phyloP scores from a whole-genome alignment of 2,888 invertebrate genomes.

The Xanthia icteritia region DNA sequence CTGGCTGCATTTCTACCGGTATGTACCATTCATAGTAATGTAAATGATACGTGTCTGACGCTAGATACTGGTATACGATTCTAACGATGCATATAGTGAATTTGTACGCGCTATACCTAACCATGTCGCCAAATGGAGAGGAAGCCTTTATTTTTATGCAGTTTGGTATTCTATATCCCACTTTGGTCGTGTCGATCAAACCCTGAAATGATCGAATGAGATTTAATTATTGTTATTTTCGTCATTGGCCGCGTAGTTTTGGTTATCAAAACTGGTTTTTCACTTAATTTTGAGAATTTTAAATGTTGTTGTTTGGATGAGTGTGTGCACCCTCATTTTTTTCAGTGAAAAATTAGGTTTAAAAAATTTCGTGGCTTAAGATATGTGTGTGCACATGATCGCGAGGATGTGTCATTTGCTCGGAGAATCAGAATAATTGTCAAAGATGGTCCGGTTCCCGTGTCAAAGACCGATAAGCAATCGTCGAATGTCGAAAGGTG shows the following conservation, averaged over 20 bases:
- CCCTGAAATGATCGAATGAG: slow-evolving; percentile 15
- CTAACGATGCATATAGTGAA: slow-evolving; percentile 4
- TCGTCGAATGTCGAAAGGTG: no score
- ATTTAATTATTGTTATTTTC: slow-evolving; percentile 1
- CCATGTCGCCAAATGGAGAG: slow-evolving; percentile 15
- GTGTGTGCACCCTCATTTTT: neutral
- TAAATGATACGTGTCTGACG: rapidly evolving
- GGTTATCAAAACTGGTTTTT: neutral
- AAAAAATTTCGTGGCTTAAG: neutral
- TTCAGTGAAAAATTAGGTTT: neutral
- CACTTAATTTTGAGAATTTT: neutral
- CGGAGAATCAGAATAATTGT: neutral
- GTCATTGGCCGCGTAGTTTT: neutral
- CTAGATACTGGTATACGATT: neutral
- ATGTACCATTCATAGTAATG: slow-evolving; percentile 16
- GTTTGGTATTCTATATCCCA: neutral
- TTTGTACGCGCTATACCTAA: slow-evolving; percentile 13
- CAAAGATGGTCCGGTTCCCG: neutral
- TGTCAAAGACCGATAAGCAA: neutral
- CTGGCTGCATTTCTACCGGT: slow-evolving; percentile 17
- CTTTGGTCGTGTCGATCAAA: rapidly evolving
- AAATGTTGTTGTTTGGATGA: neutral
- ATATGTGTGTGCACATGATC: neutral
- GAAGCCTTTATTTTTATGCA: slow-evolving; percentile 16
- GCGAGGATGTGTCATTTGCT: neutral